phyloP scores from a whole-genome alignment of 2,888 invertebrate genomes.

The Hydriomena furcata region DNA sequence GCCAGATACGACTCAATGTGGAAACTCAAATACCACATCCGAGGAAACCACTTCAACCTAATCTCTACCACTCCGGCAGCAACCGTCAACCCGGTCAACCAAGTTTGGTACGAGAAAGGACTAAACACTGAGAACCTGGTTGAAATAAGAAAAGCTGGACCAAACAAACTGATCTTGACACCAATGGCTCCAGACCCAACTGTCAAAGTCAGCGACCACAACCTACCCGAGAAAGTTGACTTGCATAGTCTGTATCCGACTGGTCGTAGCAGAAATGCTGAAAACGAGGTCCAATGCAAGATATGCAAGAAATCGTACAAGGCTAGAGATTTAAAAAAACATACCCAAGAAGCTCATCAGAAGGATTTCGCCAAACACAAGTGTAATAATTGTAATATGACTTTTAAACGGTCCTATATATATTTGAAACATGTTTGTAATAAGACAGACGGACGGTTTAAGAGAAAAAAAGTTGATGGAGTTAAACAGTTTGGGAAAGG shows the following conservation, averaged over 20 bases:
- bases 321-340: slow-evolving; percentile 32
- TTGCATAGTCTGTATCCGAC: slow-evolving; percentile 36
- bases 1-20: slow-evolving; percentile 32
- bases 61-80: slow-evolving; percentile 30
- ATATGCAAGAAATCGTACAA: slow-evolving; percentile 24
- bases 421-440: slow-evolving; percentile 36
- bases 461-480: not conserved
- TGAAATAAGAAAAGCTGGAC: slow-evolving; percentile 54
- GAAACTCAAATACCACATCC: slow-evolving; percentile 51
- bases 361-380: slow-evolving; percentile 31
- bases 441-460: not conserved
- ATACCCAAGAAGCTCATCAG: slow-evolving; percentile 34
- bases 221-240: slow-evolving; percentile 33
- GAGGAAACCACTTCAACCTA: slow-evolving; percentile 57
- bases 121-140: slow-evolving; percentile 48
- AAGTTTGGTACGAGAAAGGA: slow-evolving; percentile 63
- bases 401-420: slow-evolving; percentile 35
- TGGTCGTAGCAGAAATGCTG: not conserved
- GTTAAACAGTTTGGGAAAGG: slow-evolving; percentile 3
- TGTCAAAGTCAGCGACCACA: slow-evolving; percentile 37
- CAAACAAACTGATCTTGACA: slow-evolving; percentile 49
- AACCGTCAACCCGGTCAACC: slow-evolving; percentile 52
- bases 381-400: slow-evolving; percentile 38
- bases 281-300: slow-evolving; percentile 16
- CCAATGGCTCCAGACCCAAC: slow-evolving; percentile 39